Evolutionary conservation across 2,888 invertebrate genomes (phyloP), one percentile per base, ranked within the genome.

Genomic region (Tenthredo scrophulariae): DNA sequence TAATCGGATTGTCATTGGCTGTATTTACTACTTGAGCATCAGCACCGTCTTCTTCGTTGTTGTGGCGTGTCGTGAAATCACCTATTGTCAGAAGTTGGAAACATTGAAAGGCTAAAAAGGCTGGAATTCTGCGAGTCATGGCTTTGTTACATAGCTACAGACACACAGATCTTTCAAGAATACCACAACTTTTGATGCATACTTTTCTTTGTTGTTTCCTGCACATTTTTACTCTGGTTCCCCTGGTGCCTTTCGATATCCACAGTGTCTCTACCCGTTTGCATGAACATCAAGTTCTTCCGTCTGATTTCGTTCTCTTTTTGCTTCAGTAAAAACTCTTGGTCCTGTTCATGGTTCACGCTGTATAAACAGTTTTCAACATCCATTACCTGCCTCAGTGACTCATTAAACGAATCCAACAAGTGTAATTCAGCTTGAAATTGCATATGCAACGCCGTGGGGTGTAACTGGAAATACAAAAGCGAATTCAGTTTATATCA

Each of bases 341-440:
- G 89, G 62, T 89, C 90, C 37, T 88, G 88, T 13, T 91, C 89
- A 29, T 89, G 89, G 62, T 90, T 90, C 5, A 87, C 89, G 79
- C 88, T 91, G 75, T 90, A 91, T 43, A 92, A 87, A 87, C 90
- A 89, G 87, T 95, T 94, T 91, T 96, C 95, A 84, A 95, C 94
- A 62, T 94, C 94, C 86, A 94, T 93, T 54, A 95, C 93, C 90
- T 95, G 95, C 72, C 94, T 92, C 43, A 95, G 89, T 0, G 95
- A 95, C 90, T 95, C 94, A 86, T 95, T 95, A 89, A 95, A 95
- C 77, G 95, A 94, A 88, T 96, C 95, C 65, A 96, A 91, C 72
- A 95, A 93, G 91, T 95, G 95, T 75, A 96, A 93, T 91, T 95
- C 95, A 0, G 95, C 94, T 90, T 95, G 94, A 89, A 96, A 95